These are phyloP conservation scores for Hydrozoanthus tunicans DNA, from an alignment of 64 coral and sea anemone genomes.

Conservation along the genomic window DNA sequence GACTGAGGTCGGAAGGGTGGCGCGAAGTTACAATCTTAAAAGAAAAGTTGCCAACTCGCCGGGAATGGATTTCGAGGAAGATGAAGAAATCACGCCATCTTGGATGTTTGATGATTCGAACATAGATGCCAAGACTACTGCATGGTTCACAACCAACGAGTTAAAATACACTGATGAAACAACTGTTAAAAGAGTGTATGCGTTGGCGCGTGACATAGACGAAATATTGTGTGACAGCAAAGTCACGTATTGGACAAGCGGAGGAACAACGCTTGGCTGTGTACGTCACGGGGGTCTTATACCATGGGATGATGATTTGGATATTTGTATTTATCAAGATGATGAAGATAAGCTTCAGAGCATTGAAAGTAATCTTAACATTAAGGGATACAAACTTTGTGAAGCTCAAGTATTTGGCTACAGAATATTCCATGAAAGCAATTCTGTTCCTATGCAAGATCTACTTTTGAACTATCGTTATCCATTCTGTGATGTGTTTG, in stretches of 20 bases:
- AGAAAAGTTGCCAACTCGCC: background rate
- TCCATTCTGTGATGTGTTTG: conserved; percentile 83
- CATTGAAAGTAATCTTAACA: conserved; percentile 9
- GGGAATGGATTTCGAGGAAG: background rate
- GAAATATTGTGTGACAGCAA: conserved; percentile 20
- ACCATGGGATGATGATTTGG: conserved; percentile 76
- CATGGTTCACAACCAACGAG: conserved; percentile 22
- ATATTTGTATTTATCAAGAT: conserved; percentile 68
- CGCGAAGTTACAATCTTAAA: too few species aligned
- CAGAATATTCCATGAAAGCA: conserved; percentile 58
- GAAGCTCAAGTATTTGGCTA: conserved; percentile 68
- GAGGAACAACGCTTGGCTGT: conserved; percentile 58
- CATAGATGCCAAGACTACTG: background rate
- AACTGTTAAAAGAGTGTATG: conserved; percentile 47
- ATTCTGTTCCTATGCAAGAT: conserved; percentile 41
- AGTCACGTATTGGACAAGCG: conserved; percentile 56
- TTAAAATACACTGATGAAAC: conserved; percentile 58
- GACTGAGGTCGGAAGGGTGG: too few species aligned
- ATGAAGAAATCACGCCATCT: conserved; percentile 19
- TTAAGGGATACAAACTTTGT: conserved; percentile 49
- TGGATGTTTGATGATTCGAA: conserved; percentile 52
- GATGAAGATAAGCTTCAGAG: conserved; percentile 53
- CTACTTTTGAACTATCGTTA: conserved; percentile 41
- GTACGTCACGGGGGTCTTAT: conserved; percentile 53
- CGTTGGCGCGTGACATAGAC: conserved; percentile 44